Base-by-base conservation (phyloP, 2,888 invertebrate genomes). In the Macropis europaea region DNA sequence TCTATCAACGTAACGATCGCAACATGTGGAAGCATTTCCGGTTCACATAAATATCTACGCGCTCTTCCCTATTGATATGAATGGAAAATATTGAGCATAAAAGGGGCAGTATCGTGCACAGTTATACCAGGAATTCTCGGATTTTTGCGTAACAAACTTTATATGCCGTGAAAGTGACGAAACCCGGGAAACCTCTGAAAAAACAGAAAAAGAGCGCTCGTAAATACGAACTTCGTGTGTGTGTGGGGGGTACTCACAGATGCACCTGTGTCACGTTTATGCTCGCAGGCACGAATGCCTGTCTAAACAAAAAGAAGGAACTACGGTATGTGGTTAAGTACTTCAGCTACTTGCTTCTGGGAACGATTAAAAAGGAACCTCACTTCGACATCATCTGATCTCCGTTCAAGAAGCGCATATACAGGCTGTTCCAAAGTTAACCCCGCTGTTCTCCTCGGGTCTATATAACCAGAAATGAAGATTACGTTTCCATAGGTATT, bases 281-380 rank as follows among this genome's bases (percentile, higher is more conserved):
- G 6, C 13, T 4, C n/a, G 15, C 7, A 34, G 53, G 26, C 15
- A 15, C 38, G 24, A 24, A 38, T 15, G 7, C 9, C 1, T 11
- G 36, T 48, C 7, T 1, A 38, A 56, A 64, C 22, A 60, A 60
- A 69, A 53, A 45, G 17, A 57, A 43, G 60, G 56, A 73, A 70
- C 22, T 19, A 47, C 53, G 72, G 53, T 48, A 9, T 4, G 45
- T 38, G 43, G 19, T 53, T 32, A 59, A 63, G 17, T n/a, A 9
- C 40, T 59, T 43, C 26, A 36, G 15, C 34, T 60, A 9, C n/a
- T 36, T 36, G n/a, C 13, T 28, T 17, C 13, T 30, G 13, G 17
- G 53, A 36, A 6, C 22, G 17, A 59, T 45, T 26, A 13, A 45
- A 11, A 66, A 36, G 26, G 17, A 30, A 30, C 9, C 13, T 38